phyloP scores from a whole-genome alignment of 2,113 vertebrate genomes.

The Pterophyllum scalare region DNA sequence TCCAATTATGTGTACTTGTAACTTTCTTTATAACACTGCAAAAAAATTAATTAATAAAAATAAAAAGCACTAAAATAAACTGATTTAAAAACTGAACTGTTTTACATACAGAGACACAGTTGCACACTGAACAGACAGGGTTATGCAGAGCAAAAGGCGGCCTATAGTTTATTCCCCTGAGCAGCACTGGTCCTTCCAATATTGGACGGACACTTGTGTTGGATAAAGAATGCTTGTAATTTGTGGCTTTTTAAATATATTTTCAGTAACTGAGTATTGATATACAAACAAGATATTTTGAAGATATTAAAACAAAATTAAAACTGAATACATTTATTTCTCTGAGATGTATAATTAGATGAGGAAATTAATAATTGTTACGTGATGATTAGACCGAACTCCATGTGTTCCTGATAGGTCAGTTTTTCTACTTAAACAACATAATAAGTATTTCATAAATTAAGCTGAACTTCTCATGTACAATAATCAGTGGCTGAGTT shows the following conservation, averaged over 20 bases:
- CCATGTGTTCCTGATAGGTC: not conserved
- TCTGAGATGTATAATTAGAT: not conserved
- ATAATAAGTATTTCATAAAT: not conserved
- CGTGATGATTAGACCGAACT: not conserved
- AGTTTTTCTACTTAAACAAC: not conserved
- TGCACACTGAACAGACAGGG: accelerated
- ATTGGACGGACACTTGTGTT: conserved; percentile 19
- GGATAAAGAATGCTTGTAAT: conserved; percentile 22
- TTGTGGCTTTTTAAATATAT: conserved; percentile 21
- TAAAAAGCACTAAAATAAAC: too few relatives aligned
- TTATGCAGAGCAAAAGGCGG: conserved; percentile 11
- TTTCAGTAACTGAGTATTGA: not conserved
- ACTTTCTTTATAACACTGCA: too few relatives aligned
- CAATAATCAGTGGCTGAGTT: not conserved
- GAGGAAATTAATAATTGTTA: not conserved
- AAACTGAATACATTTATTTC: accelerated
- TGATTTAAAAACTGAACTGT: not conserved
- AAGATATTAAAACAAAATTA: not conserved
- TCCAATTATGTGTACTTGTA: too few relatives aligned
- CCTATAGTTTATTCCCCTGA: conserved; percentile 10
- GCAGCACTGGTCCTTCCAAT: not conserved
- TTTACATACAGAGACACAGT: not conserved
- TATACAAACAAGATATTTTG: not conserved
- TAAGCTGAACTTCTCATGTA: not conserved
- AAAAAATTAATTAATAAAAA: too few relatives aligned